Conservation (phyloP, 2,113 vertebrate genomes). For the Oreocharis arfaki region DNA sequence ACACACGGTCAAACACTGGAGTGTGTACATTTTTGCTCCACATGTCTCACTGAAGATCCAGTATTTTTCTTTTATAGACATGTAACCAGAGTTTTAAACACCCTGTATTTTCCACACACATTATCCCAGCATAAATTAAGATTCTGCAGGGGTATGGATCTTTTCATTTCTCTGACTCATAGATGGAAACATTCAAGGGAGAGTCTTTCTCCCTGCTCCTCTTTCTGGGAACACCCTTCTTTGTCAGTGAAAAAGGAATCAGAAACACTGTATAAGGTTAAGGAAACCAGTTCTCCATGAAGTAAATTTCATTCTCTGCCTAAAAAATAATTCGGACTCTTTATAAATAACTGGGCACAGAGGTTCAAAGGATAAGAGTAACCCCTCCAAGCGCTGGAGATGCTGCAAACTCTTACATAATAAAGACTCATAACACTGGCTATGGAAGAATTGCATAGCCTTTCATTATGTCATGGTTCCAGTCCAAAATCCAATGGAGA, state of each 20-base stretch:
- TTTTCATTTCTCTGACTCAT: not conserved
- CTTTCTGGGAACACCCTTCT: not conserved
- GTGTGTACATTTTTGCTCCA: not conserved
- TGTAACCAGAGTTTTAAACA: not conserved
- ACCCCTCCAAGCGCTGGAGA: not conserved
- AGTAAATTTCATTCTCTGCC: not conserved
- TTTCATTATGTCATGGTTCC: not conserved
- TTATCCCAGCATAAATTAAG: not conserved
- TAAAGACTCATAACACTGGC: not conserved
- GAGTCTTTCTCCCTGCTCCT: not conserved
- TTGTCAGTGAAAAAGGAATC: not conserved
- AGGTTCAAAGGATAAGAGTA: not conserved
- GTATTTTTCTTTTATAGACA: not conserved
- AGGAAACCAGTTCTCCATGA: not conserved
- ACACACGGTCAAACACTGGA: not conserved
- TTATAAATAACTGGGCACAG: not conserved
- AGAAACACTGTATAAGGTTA: not conserved
- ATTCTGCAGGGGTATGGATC: not conserved
- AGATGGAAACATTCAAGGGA: not conserved
- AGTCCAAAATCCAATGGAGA: not conserved
- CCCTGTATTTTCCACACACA: not conserved
- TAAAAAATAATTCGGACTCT: not conserved
- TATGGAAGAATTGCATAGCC: not conserved
- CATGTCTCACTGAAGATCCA: fast-evolving
- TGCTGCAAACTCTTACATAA: not conserved